These are phyloP conservation scores for Odobenus rosmarus DNA, from an alignment of 2,113 vertebrate genomes.

Conservation along the genomic window DNA sequence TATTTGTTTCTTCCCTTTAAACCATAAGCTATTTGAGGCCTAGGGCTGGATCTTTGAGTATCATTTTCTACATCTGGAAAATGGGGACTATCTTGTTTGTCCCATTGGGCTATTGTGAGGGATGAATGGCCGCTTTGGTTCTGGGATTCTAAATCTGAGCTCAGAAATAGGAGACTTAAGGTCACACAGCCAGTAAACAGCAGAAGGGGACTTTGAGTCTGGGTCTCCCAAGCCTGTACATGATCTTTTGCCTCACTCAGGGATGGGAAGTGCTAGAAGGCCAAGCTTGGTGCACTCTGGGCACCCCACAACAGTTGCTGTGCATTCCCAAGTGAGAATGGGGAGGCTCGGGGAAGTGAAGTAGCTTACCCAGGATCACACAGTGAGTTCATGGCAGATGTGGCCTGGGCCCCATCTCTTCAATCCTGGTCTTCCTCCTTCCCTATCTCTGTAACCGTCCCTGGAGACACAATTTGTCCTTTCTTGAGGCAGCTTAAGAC, in stretches of 20 bases:
- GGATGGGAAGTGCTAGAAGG: not conserved
- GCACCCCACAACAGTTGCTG: fast-evolving
- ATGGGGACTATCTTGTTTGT: not conserved
- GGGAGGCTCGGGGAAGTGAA: not conserved
- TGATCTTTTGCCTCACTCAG: not conserved
- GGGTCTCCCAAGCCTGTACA: not conserved
- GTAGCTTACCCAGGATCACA: not conserved
- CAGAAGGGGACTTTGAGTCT: not conserved
- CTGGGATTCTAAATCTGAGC: not conserved
- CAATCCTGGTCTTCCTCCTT: not conserved
- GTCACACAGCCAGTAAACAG: not conserved
- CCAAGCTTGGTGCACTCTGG: not conserved
- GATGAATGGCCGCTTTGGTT: not conserved
- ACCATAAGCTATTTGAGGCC: not conserved
- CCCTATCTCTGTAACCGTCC: not conserved
- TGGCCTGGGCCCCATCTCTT: not conserved
- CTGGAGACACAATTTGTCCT: not conserved
- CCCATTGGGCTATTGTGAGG: not conserved
- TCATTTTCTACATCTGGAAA: constrained; percentile 16
- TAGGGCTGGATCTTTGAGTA: not conserved
- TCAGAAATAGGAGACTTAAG: not conserved
- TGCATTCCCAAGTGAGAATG: not conserved
- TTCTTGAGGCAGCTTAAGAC: not conserved
- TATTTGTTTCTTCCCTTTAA: not conserved
- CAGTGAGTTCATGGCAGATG: not conserved